A percentile compares a stretch with the other conserved stretches of the same genome.
Evolutionary conservation across 37 sponge, comb jelly and placozoan species (phyloP).

Genomic region (Haliclona indistincta): DNA sequence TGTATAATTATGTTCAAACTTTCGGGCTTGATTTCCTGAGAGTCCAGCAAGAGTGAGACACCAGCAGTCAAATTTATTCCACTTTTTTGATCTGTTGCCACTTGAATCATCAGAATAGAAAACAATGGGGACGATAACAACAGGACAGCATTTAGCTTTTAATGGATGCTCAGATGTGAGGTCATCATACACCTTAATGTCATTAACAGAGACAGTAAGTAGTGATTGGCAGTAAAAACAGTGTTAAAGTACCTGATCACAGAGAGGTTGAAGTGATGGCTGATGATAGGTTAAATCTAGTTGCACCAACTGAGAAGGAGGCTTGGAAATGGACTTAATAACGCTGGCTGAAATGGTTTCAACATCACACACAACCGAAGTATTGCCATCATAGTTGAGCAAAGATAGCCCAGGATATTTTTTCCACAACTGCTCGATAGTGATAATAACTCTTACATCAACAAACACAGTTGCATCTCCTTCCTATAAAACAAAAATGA

Average conservation of each 20-base stretch:
- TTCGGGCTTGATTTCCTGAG: constrained; percentile 6
- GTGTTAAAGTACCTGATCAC: no score
- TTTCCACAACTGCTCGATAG: neutral
- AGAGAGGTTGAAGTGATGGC: neutral
- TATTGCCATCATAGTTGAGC: neutral
- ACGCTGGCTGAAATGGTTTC: neutral
- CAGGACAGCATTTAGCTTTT: neutral
- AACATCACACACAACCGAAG: neutral
- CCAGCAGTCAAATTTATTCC: constrained; percentile 63
- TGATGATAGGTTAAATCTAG: neutral
- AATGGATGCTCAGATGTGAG: no score
- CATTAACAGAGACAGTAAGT: no score
- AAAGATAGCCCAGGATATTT: neutral
- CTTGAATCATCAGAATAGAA: constrained; percentile 64
- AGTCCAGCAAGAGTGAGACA: constrained; percentile 43
- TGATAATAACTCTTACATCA: neutral
- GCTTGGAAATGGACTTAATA: neutral
- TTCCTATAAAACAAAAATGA: neutral
- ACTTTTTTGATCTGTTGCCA: constrained; percentile 53
- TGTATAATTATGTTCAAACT: constrained; percentile 40
- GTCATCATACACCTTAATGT: no score
- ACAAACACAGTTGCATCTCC: neutral
- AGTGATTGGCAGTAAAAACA: no score
- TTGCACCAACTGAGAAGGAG: neutral
- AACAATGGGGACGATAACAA: constrained; percentile 32